Base-by-base conservation (phyloP, 2,113 vertebrate genomes). In the Tautogolabrus adspersus region DNA sequence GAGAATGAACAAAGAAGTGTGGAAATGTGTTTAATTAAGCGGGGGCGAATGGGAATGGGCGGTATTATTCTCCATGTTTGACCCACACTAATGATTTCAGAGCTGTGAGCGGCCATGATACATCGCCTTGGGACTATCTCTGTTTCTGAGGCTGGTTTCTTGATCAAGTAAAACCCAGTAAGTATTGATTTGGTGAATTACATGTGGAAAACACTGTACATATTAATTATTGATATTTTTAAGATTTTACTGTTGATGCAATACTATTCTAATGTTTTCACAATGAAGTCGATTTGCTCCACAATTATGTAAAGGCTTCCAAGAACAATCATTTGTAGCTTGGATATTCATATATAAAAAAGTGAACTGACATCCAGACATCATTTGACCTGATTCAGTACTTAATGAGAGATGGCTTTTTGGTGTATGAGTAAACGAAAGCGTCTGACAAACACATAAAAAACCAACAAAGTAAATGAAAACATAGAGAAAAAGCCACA, bases 171-270 rank as follows among this genome's bases (percentile, higher is more conserved):
- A 73, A 68, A 69, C 52, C 18, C 37, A 51, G 16, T 69, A 61
- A 54, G 26, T 61, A 74, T 30, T 18, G 56, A 80, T 68, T 61
- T 21, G 57, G 38, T 66, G 66, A 61, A 34, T 34, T 71, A 66
- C 38, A 34, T 52, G 30, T 0, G 0, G 8, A 15, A 49, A 23
- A 34, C 26, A 26, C 26, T 26, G 26, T 72, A 21, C 49, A 49
- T 26, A 38, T 1, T 66, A 11, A n/a, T 15, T 38, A 19, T 16
- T 11, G 5, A 10, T 51, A 21, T 46, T 34, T 34, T 19, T 0
- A 8, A 42, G 47, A 38, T 8, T 1, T 18, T 42, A 57, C 12
- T 34, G 8, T 18, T 18, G 5, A 30, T 38, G 55, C 30, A 60
- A n/a, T 30, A 66, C 6, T 37, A 34, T 8, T n/a, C n/a, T 16